Percentiles rank a stretch among this genome's conserved stretches.
These are phyloP conservation scores for Carduelis carduelis DNA, from an alignment of 2,797 vertebrate genomes.

Conservation along the genomic window DNA sequence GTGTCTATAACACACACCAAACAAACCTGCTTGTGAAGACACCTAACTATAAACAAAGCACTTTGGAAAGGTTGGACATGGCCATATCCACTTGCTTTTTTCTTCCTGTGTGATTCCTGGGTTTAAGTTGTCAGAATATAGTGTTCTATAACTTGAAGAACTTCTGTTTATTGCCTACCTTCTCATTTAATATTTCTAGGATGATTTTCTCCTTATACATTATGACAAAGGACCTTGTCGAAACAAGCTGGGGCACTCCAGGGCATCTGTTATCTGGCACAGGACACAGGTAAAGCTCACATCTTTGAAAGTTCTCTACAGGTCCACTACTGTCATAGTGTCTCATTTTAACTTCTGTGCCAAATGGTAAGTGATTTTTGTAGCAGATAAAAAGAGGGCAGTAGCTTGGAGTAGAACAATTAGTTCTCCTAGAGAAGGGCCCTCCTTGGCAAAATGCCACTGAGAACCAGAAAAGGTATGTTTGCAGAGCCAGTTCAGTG, in stretches of 20 bases:
- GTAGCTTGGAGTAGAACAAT: neutral
- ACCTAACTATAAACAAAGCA: neutral
- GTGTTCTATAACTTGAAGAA: neutral
- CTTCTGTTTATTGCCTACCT: neutral
- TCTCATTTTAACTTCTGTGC: neutral
- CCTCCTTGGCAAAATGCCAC: neutral
- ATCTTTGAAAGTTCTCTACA: neutral
- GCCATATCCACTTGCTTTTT: neutral
- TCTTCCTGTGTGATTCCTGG: neutral
- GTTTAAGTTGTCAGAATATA: neutral
- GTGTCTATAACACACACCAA: neutral
- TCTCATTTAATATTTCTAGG: slow-evolving; percentile 73
- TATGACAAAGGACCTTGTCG: slow-evolving; percentile 98
- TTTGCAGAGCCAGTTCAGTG: neutral
- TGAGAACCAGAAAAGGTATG: neutral
- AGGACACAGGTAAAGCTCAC: slow-evolving; percentile 89
- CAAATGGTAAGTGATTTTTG: neutral
- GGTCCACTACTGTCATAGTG: neutral
- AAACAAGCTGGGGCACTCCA: slow-evolving; percentile 97
- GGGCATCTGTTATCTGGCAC: slow-evolving; percentile 99
- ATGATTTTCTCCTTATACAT: slow-evolving; percentile 98
- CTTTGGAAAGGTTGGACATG: neutral
- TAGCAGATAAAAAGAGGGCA: neutral
- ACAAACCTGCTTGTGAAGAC: neutral
- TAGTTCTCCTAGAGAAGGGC: neutral